These are phyloP conservation scores for Littorina saxatilis DNA, from an alignment of 1,140 invertebrate species.

Conservation along the genomic window DNA sequence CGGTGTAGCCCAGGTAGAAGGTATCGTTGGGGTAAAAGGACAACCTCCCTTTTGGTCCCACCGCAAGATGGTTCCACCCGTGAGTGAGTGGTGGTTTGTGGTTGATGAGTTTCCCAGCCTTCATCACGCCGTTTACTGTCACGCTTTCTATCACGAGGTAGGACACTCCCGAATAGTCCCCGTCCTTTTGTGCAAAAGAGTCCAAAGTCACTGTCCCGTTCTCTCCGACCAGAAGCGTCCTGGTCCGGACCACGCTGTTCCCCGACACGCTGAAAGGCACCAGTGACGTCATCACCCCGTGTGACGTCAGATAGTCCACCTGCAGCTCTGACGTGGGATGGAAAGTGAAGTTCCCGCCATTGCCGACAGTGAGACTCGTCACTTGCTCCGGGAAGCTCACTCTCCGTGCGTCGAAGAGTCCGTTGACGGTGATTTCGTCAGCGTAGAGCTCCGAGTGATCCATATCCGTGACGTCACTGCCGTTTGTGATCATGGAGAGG, in stretches of 20 bases:
- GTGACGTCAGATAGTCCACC: constrained; percentile 48
- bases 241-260: constrained; percentile 34
- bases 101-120: constrained; percentile 50
- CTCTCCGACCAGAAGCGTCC: constrained; percentile 38
- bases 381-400: constrained; percentile 29
- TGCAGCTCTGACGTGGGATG: constrained; percentile 21
- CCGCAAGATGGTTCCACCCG: constrained; percentile 44
- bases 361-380: constrained; percentile 9
- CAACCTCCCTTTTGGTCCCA: background rate
- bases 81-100: constrained; percentile 35
- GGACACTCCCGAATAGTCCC: constrained; percentile 50
- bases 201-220: constrained; percentile 54
- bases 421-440: constrained; percentile 45
- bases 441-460: constrained; percentile 49
- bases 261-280: constrained; percentile 52
- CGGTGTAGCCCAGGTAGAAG: constrained; percentile 42
- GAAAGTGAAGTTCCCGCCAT: constrained; percentile 35
- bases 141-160: constrained; percentile 48
- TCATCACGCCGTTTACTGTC: constrained; percentile 51
- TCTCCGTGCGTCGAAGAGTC: constrained; percentile 40
- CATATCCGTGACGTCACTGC: constrained; percentile 10
- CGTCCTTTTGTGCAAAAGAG: constrained; percentile 40
- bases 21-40: constrained; percentile 30
- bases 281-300: constrained; percentile 53
- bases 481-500: constrained; percentile 29